Evolutionary conservation across 2,888 invertebrate genomes (phyloP).

Genomic region (Reticulitermes lucifugus): DNA sequence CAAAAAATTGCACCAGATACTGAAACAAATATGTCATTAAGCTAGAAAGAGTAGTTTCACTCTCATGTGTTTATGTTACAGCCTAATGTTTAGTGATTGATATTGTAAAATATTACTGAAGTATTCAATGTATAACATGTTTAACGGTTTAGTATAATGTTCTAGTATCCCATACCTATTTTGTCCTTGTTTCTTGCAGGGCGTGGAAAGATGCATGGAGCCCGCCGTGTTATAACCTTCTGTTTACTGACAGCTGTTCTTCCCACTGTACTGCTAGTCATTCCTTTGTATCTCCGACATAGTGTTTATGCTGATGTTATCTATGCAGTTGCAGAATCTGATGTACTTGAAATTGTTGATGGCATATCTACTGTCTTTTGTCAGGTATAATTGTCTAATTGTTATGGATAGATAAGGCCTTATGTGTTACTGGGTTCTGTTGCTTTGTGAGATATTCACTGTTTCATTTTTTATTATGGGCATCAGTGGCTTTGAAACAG

Average conservation of each 20-base stretch:
- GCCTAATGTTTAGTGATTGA: too few relatives aligned
- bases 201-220: conserved; percentile 78
- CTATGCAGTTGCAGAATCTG: conserved; percentile 85
- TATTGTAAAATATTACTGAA: too few relatives aligned
- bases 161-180: not conserved
- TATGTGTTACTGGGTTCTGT: too few relatives aligned
- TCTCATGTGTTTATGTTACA: too few relatives aligned
- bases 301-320: conserved; percentile 81
- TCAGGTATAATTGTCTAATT: conserved; percentile 59
- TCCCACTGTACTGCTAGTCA: conserved; percentile 79
- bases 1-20: too few relatives aligned
- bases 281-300: conserved; percentile 83
- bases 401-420: too few relatives aligned
- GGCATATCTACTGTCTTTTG: conserved; percentile 88
- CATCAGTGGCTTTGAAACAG: too few relatives aligned
- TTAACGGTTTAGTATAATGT: not conserved
- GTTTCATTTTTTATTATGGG: too few relatives aligned
- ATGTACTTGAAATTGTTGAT: conserved; percentile 84
- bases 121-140: too few relatives aligned
- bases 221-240: conserved; percentile 81
- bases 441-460: too few relatives aligned
- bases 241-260: conserved; percentile 81
- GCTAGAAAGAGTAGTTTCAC: too few relatives aligned
- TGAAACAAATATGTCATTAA: too few relatives aligned
- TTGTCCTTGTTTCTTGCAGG: conserved; percentile 38